Evolutionary conservation across 1,140 invertebrate genomes (phyloP).

Genomic region (Venustaconcha ellipsiformis): DNA sequence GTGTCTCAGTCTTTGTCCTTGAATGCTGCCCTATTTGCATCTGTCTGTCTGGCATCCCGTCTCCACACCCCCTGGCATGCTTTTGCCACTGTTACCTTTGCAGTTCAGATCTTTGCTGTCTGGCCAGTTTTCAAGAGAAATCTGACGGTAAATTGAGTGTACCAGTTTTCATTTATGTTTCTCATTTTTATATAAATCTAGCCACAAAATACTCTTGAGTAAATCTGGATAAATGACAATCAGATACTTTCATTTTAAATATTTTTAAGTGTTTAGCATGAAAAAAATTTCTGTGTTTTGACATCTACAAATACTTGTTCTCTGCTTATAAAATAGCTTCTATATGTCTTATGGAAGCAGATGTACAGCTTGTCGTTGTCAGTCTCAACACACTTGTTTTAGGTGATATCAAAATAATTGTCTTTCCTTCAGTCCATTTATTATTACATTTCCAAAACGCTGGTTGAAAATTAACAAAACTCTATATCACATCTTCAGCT

Average conservation of each 20-base stretch:
- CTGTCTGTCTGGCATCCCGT: slow-evolving; percentile 93
- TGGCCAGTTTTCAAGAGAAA: slow-evolving; percentile 83
- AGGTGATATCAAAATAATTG: too few species aligned
- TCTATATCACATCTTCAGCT: too few species aligned
- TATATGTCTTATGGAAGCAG: too few species aligned
- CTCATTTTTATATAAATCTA: not conserved
- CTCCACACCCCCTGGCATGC: slow-evolving; percentile 85
- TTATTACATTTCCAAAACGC: too few species aligned
- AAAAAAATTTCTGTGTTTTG: too few species aligned
- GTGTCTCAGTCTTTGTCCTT: slow-evolving; percentile 81
- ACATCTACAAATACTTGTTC: too few species aligned
- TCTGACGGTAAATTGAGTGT: slow-evolving; percentile 46
- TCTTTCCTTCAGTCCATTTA: too few species aligned
- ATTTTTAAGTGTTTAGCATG: not conserved
- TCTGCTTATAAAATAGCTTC: too few species aligned
- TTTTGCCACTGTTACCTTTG: slow-evolving; percentile 87
- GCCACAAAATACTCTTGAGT: not conserved
- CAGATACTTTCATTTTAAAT: not conserved
- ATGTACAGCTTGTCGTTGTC: too few species aligned
- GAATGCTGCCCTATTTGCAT: slow-evolving; percentile 92
- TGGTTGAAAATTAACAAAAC: too few species aligned
- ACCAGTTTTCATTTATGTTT: not conserved
- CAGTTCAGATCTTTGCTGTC: slow-evolving; percentile 89
- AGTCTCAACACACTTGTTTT: too few species aligned
- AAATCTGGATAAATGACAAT: not conserved